Base-by-base conservation (phyloP, 2,113 vertebrate species). In the Piaya cayana region DNA sequence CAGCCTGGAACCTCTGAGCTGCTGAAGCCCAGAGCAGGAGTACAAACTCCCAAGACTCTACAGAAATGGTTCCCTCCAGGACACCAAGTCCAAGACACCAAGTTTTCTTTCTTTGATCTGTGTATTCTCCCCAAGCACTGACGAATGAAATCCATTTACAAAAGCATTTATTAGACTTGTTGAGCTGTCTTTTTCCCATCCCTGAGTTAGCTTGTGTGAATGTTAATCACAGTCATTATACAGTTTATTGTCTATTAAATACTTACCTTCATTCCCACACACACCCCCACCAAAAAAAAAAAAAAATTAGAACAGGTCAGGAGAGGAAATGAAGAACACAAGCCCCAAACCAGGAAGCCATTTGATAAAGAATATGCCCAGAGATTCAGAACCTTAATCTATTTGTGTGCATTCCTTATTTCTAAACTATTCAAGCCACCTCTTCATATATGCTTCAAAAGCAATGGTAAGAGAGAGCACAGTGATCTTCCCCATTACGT, bases 171-270 rank as follows among this genome's bases (percentile, higher is more conserved):
- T 81, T 92, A 81, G 34, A 27, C 18, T 86, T 69, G 55, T 53
- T 0, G 6, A 85, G 88, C 21, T 60, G 65, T 13, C 62, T 94
- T 78, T 91, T 92, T 55, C 64, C 69, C 82, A 82, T 55, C 80
- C 68, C 70, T 39, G 49, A 71, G 30, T 60, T 91, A 49, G 65
- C 17, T 64, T 37, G 36, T 69, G 34, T 68, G 75, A 70, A 90
- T 76, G 49, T 76, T 95, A 94, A 94, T 82, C 20, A 43, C 16
- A 43, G 53, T 43, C 36, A 88, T 72, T 85, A 69, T 11, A 27
- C 16, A 8, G 43, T 71, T 87, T 43, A 60, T 47, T 12, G 8
- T 69, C 76, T 84, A 32, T 22, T 47, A 91, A 87, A 76, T 13
- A 8, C 59, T 74, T 14, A 20, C 85, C 29, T 52, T 55, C 56